Evolutionary conservation across 2,888 invertebrate genomes (phyloP).

Genomic region (Perizoma affinitatum): DNA sequence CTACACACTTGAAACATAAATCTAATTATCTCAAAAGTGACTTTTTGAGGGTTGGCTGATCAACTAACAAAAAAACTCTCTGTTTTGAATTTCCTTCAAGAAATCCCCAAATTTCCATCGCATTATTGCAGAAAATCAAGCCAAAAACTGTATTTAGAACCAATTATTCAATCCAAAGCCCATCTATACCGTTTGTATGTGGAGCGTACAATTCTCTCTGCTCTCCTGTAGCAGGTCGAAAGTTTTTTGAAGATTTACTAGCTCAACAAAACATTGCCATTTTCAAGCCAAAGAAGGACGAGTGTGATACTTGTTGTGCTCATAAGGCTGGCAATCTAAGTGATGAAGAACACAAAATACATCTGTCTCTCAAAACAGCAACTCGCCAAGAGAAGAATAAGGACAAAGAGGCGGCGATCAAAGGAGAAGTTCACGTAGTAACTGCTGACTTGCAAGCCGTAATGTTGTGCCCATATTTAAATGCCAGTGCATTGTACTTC

Average conservation of each 20-base stretch:
- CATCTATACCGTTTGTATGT: constrained; percentile 39
- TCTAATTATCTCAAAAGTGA: too few relatives aligned
- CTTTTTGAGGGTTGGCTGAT: too few relatives aligned
- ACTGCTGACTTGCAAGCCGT: constrained; percentile 21
- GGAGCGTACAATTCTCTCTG: constrained; percentile 29
- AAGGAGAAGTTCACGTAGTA: constrained; percentile 1
- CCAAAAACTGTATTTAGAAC: constrained; percentile 44
- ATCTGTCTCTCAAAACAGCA: constrained; percentile 35
- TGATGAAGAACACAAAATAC: constrained; percentile 31
- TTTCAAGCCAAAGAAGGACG: constrained; percentile 43
- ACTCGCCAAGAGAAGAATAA: constrained; percentile 34
- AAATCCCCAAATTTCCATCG: constrained; percentile 41
- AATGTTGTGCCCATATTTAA: constrained; percentile 20
- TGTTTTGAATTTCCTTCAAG: constrained; percentile 4
- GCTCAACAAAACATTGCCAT: constrained; percentile 40
- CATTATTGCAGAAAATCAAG: constrained; percentile 41
- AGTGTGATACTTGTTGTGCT: constrained; percentile 38
- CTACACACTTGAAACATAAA: too few relatives aligned
- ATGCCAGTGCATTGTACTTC: constrained; percentile 23
- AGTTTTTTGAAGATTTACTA: constrained; percentile 39
- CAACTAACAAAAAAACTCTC: constrained; percentile 1
- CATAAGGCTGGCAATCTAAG: constrained; percentile 39
- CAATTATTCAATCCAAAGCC: constrained; percentile 39
- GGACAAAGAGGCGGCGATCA: constrained; percentile 34
- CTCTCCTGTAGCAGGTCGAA: constrained; percentile 38